Base-by-base conservation (phyloP, 2,113 vertebrate genomes). In the Austrofundulus limnaeus region DNA sequence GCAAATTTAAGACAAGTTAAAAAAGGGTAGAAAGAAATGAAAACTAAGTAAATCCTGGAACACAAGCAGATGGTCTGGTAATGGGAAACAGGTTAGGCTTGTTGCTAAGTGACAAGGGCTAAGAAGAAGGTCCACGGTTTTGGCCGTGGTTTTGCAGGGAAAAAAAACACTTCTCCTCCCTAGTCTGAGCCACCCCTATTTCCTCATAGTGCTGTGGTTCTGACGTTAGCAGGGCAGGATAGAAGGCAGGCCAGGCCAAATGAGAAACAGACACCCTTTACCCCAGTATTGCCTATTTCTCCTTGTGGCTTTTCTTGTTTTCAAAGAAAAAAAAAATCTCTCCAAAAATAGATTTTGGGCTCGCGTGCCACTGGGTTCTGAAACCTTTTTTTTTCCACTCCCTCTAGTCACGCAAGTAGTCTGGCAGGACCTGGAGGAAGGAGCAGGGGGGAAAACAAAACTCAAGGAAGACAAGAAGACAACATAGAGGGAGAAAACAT, bases 261-360 rank as follows among this genome's bases (percentile, higher is more conserved):
- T 92, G 90, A 92, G 88, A 93, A 93, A 89, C 92, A 93, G 91
- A 90, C 89, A 86, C 85, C 83, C 80, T 90, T 89, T 83, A 86
- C 84, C 88, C 89, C 77, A 80, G 82, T 83, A 85, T 89, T 90
- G 88, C 87, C 87, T 90, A 87, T 89, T 92, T 89, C 80, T 87
- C 87, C 86, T 84, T 85, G 77, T 84, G 84, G 87, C 82, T 90
- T 88, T 87, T 85, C 82, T 90, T 87, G 72, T 90, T 90, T 91
- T 87, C 78, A 82, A 84, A 80, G 74, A 80, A 85, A 90, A 80
- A 91, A 86, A 90, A 74, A 90, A 89, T 41, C 72, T 75, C 72
- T 89, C 90, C 91, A 87, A 92, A 93, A 92, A 93, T 93, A 93
- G 92, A 91, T 91, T 84, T 78, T 61, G 80, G 75, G 88, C 79